Evolutionary conservation across 2,888 invertebrate genomes (phyloP).

Genomic region (Aproaerema taeniolella): DNA sequence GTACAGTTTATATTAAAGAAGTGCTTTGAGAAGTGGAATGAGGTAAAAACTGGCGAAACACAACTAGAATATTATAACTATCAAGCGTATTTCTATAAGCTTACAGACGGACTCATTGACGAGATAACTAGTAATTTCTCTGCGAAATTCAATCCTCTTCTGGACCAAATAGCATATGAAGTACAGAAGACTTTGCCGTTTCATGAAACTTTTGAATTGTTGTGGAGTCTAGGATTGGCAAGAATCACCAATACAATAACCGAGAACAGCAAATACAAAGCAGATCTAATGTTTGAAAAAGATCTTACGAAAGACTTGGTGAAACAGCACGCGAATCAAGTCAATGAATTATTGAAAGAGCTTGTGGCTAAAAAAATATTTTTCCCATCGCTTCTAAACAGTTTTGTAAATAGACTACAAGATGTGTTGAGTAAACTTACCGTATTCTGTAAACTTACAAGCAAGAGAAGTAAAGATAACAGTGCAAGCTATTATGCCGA

Average conservation of each 20-base stretch:
- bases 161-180: conserved; percentile 24
- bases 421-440: too few species aligned
- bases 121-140: conserved; percentile 1
- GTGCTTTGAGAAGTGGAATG: conserved; percentile 26
- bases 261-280: conserved; percentile 8
- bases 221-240: conserved; percentile 31
- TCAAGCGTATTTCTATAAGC: conserved; percentile 21
- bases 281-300: background rate
- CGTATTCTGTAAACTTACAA: too few species aligned
- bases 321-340: conserved; percentile 23
- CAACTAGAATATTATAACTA: too few species aligned
- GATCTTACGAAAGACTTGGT: conserved; percentile 14
- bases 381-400: too few species aligned
- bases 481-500: too few species aligned
- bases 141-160: conserved; percentile 21
- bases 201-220: conserved; percentile 27
- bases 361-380: too few species aligned
- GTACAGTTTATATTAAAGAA: conserved; percentile 23
- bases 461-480: too few species aligned
- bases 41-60: conserved; percentile 14
- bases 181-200: conserved; percentile 21
- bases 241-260: conserved; percentile 23
- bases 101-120: conserved; percentile 18
- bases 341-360: conserved; percentile 27
- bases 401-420: too few species aligned